Percentiles rank a stretch among this genome's conserved stretches.
phyloP scores from a whole-genome alignment of 2,797 vertebrate genomes.

The Gephyroberyx darwinii region DNA sequence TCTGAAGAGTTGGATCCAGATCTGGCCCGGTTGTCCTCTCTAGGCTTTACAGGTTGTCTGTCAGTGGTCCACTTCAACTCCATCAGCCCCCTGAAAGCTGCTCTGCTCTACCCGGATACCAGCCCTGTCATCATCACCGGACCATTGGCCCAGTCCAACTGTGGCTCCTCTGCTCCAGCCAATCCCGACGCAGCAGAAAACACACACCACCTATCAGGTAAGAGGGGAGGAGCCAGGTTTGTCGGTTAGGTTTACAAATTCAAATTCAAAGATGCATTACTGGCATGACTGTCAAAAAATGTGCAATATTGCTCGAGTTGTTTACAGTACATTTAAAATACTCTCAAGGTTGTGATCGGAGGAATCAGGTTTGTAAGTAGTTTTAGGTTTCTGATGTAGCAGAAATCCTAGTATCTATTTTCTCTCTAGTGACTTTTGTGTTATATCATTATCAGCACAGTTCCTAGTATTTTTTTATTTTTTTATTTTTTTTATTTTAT shows the following conservation, averaged over 20 bases:
- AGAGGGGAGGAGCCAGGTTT: background rate
- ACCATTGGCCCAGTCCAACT: slow-evolving; percentile 84
- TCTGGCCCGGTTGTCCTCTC: slow-evolving; percentile 81
- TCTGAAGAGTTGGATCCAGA: slow-evolving; percentile 84
- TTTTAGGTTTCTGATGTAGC: no score
- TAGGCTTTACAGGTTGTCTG: slow-evolving; percentile 91
- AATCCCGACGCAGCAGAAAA: slow-evolving; percentile 87
- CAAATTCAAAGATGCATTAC: background rate
- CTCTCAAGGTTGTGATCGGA: no score
- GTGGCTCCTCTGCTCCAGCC: slow-evolving; percentile 80
- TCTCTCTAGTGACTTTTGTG: no score
- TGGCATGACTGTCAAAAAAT: no score
- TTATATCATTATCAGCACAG: no score
- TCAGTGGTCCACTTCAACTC: slow-evolving; percentile 91
- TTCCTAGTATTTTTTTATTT: no score
- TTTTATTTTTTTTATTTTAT: no score
- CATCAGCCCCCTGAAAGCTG: slow-evolving; percentile 89
- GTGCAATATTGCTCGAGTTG: no score
- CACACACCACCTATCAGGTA: slow-evolving; percentile 91
- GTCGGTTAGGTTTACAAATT: background rate
- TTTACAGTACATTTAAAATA: no score
- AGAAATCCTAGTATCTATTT: no score
- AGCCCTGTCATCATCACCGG: slow-evolving; percentile 84
- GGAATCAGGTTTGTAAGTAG: no score
- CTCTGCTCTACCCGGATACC: slow-evolving; percentile 81